phyloP scores from a whole-genome alignment of 2,113 vertebrate species.

The Myotis brandtii region DNA sequence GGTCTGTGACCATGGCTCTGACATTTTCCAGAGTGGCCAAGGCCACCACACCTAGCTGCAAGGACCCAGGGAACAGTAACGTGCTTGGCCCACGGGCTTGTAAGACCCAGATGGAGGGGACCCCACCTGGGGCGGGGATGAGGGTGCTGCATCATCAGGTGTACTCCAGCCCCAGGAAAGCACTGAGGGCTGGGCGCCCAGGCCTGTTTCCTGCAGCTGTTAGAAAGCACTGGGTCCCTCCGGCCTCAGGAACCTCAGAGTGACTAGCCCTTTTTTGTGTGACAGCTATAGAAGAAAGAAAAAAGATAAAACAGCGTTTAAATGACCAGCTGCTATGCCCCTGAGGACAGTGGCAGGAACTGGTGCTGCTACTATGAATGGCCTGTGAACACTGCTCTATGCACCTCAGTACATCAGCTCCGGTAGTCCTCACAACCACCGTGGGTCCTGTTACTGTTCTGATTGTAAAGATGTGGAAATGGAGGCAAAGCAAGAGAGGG shows the following conservation, averaged over 20 bases:
- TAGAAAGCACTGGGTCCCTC: background rate
- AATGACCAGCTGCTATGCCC: background rate
- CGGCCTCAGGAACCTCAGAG: background rate
- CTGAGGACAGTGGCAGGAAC: background rate
- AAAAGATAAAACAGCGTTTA: background rate
- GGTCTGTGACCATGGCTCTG: background rate
- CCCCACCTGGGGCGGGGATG: background rate
- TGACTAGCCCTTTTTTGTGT: background rate
- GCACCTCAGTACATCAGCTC: accelerated
- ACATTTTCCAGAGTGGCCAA: background rate
- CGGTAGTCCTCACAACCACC: background rate
- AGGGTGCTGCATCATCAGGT: accelerated
- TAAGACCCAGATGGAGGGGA: background rate
- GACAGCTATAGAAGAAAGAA: background rate
- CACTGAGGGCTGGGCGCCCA: accelerated
- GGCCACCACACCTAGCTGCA: background rate
- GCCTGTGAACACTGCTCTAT: background rate
- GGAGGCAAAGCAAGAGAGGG: background rate
- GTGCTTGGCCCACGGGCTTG: background rate
- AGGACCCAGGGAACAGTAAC: background rate
- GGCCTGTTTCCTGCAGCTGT: background rate
- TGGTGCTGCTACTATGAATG: accelerated
- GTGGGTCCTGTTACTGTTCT: accelerated
- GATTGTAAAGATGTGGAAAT: background rate
- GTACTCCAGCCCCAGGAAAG: background rate